A percentile compares a stretch with the other conserved stretches of the same genome.
Conservation (phyloP, 2,888 invertebrate genomes). For the Rapana venosa region DNA sequence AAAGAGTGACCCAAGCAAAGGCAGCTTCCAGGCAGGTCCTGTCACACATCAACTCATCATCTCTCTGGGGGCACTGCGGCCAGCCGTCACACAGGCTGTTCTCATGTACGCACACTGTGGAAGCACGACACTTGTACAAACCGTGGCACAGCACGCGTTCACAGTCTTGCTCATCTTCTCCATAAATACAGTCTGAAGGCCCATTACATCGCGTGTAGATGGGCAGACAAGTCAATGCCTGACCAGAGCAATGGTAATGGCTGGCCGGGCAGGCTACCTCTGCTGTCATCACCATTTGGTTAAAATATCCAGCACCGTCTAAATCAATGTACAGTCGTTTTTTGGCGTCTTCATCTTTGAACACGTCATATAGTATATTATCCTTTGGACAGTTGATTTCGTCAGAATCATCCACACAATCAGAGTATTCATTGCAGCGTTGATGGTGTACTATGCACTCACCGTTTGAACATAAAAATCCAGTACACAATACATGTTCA, state of each 20-base stretch:
- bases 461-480: not conserved
- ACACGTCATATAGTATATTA: not conserved
- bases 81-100: not conserved
- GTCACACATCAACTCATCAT: not conserved
- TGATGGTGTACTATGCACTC: not conserved
- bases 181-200: slow-evolving; percentile 20
- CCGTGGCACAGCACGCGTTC: not conserved
- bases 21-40: not conserved
- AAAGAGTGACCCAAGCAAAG: slow-evolving; percentile 17
- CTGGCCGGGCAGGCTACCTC: slow-evolving; percentile 12
- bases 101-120: not conserved
- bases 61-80: slow-evolving; percentile 11
- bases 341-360: too few species aligned
- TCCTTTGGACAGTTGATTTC: not conserved
- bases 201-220: slow-evolving; percentile 39
- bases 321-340: slow-evolving; percentile 20
- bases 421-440: slow-evolving; percentile 11
- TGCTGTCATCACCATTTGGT: not conserved
- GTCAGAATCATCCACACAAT: slow-evolving; percentile 21
- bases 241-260: slow-evolving; percentile 17
- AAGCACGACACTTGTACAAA: not conserved
- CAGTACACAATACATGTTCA: not conserved
- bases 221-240: slow-evolving; percentile 26
- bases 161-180: slow-evolving; percentile 9
- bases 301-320: slow-evolving; percentile 19